Conservation (phyloP, 2,888 invertebrate genomes). For the Eupithecia dodoneata region DNA sequence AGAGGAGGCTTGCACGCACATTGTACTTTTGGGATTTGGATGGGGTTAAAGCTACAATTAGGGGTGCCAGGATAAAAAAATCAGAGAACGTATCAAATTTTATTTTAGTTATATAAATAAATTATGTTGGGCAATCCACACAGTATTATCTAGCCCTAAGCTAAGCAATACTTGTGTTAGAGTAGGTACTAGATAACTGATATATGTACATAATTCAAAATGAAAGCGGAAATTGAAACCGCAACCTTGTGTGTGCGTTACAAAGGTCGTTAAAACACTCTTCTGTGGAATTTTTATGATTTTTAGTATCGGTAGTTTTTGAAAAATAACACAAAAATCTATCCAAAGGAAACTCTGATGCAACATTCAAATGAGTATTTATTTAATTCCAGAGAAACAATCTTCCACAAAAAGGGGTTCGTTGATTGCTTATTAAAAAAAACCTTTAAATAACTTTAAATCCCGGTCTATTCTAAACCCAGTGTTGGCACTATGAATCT, state of each 20-base stretch:
- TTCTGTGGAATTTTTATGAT: neutral
- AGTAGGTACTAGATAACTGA: no score
- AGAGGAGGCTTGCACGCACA: slow-evolving; percentile 41
- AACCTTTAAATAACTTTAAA: neutral
- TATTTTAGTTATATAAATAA: no score
- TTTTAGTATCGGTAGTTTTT: neutral
- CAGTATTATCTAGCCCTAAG: no score
- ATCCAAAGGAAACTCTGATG: neutral
- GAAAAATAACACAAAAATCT: neutral
- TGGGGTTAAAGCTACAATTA: slow-evolving; percentile 5
- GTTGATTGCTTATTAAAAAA: neutral
- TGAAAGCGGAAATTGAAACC: no score
- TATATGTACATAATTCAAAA: no score
- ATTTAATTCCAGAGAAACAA: neutral
- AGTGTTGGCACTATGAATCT: slow-evolving; percentile 31
- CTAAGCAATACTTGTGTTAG: no score
- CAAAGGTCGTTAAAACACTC: no score
- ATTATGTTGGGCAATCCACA: no score
- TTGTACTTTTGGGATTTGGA: slow-evolving; percentile 27
- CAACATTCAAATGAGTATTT: no score
- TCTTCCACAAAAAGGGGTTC: neutral
- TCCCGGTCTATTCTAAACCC: slow-evolving; percentile 24
- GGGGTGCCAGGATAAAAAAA: slow-evolving; percentile 1
- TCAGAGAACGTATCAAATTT: no score
- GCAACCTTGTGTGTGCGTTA: no score